phyloP scores from a whole-genome alignment of 2,797 vertebrate genomes.

The Cephalopachus bancanus region DNA sequence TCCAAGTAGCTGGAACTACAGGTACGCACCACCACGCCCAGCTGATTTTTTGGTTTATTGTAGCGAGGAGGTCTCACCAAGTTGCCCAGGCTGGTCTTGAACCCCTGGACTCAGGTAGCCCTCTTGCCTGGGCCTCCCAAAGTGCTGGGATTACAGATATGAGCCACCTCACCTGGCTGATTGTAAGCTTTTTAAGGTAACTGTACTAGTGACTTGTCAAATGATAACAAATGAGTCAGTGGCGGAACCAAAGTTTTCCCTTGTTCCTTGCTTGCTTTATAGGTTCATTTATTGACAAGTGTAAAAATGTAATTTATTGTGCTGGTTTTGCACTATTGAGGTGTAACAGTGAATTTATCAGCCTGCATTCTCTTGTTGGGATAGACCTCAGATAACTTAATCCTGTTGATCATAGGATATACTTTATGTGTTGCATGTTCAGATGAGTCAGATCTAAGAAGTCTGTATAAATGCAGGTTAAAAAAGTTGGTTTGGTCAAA shows the following conservation, averaged over 20 bases:
- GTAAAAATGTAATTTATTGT: background rate
- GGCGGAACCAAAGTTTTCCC: slow-evolving; percentile 10
- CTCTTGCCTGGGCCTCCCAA: no score
- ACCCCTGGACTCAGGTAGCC: no score
- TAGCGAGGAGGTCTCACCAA: no score
- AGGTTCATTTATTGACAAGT: slow-evolving; percentile 42
- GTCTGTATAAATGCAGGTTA: slow-evolving; percentile 34
- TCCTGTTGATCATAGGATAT: background rate
- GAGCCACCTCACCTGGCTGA: no score
- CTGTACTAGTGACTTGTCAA: background rate
- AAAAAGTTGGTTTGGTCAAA: slow-evolving; percentile 49
- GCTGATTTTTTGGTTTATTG: no score
- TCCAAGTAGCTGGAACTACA: no score
- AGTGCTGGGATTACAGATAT: no score
- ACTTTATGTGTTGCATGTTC: background rate
- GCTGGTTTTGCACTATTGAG: slow-evolving; percentile 1
- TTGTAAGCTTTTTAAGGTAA: slow-evolving; percentile 9
- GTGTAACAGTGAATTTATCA: slow-evolving; percentile 32
- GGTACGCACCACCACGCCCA: no score
- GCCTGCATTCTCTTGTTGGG: background rate
- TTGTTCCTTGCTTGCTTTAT: background rate
- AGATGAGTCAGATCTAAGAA: background rate
- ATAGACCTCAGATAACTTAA: background rate
- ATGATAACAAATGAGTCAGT: slow-evolving; percentile 24
- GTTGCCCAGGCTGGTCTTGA: no score